Evolutionary conservation across 64 coral and sea anemone species (phyloP).

Genomic region (Dendronephthya gigantea): DNA sequence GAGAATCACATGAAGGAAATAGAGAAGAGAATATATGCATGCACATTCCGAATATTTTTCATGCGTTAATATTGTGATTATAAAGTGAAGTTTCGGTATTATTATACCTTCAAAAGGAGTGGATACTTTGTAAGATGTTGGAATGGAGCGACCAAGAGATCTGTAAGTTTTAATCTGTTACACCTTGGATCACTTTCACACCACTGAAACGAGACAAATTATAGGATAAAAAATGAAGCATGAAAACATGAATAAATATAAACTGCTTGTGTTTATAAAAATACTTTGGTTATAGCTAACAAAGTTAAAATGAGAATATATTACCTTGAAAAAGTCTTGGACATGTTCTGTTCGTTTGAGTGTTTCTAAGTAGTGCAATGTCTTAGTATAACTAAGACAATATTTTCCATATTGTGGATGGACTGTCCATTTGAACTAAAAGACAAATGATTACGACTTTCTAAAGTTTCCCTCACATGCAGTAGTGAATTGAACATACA

Average conservation of each 20-base stretch:
- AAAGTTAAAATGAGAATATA: neutral
- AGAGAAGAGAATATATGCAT: no score
- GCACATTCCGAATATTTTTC: no score
- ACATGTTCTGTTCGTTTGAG: constrained; percentile 79
- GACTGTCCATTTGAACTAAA: constrained; percentile 75
- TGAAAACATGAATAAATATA: no score
- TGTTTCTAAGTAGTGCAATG: constrained; percentile 56
- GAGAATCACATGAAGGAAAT: neutral
- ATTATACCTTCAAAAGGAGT: constrained; percentile 85
- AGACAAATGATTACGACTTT: neutral
- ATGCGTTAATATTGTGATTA: no score
- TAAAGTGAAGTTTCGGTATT: neutral
- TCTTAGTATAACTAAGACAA: constrained; percentile 86
- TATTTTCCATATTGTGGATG: constrained; percentile 89
- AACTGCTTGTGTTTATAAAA: no score
- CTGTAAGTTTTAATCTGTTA: constrained; percentile 76
- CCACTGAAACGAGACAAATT: constrained; percentile 43
- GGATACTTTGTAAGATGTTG: constrained; percentile 95
- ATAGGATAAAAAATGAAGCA: no score
- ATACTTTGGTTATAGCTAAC: neutral
- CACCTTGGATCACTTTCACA: constrained; percentile 77
- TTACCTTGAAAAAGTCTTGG: constrained; percentile 76
- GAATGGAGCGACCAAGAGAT: constrained; percentile 77
- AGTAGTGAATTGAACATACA: no score
- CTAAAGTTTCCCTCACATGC: no score